Evolutionary conservation across 2,888 invertebrate genomes (phyloP).

Genomic region (Petrolisthes cinctipes): DNA sequence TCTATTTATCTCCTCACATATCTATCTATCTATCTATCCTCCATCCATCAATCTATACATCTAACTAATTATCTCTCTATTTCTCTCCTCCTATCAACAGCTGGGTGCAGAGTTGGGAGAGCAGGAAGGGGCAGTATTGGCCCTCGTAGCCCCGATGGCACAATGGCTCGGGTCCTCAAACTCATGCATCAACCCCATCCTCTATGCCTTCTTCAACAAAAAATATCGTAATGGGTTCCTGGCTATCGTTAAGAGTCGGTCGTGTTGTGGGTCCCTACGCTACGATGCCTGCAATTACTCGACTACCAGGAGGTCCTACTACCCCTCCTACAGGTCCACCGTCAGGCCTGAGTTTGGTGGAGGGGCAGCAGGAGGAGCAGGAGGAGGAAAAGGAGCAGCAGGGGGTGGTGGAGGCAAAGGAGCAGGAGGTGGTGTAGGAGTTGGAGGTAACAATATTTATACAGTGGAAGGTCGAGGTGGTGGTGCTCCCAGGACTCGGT

Average conservation of each 20-base stretch:
- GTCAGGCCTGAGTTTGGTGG: constrained; percentile 41
- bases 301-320: constrained; percentile 48
- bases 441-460: too few species aligned
- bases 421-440: too few species aligned
- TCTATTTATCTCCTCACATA: neutral
- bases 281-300: constrained; percentile 74
- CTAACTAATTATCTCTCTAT: neutral
- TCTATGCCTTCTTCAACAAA: constrained; percentile 95
- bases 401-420: too few species aligned
- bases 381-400: constrained; percentile 15
- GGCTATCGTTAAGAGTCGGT: constrained; percentile 86
- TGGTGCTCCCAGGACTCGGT: constrained; percentile 24
- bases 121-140: constrained; percentile 82
- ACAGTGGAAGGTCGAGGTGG: constrained; percentile 34
- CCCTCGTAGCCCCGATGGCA: constrained; percentile 86
- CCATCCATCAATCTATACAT: too few species aligned
- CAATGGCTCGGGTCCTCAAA: constrained; percentile 95
- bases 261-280: constrained; percentile 86
- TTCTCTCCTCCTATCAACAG: constrained; percentile 48
- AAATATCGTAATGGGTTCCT: constrained; percentile 92
- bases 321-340: constrained; percentile 50
- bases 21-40: neutral
- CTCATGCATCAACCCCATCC: constrained; percentile 93
- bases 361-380: constrained; percentile 4
- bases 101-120: constrained; percentile 81